Conservation (phyloP, 2,888 invertebrate species). For the Halictus ligatus region DNA sequence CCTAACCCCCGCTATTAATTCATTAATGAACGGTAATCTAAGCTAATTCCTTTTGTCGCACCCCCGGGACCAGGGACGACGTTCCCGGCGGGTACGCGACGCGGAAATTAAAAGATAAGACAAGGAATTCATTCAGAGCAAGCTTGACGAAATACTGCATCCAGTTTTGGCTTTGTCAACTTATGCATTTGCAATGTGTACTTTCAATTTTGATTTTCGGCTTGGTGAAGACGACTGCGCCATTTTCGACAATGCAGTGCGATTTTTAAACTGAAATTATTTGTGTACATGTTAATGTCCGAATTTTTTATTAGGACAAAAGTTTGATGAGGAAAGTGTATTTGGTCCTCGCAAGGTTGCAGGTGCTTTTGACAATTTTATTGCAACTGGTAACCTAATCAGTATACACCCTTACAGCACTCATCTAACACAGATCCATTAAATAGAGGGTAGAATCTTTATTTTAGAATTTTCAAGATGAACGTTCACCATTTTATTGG, state of each 20-base stretch:
- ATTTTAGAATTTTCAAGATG: too few species aligned
- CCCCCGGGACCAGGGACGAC: background rate
- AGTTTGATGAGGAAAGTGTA: background rate
- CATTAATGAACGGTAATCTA: constrained; percentile 62
- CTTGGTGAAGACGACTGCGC: too few species aligned
- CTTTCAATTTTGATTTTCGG: background rate
- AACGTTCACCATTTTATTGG: too few species aligned
- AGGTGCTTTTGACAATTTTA: background rate
- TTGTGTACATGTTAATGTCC: too few species aligned
- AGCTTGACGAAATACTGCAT: background rate
- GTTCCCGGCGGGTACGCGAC: background rate
- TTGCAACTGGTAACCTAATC: too few species aligned
- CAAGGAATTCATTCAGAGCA: background rate
- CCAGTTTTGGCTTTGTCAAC: background rate
- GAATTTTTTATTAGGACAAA: too few species aligned
- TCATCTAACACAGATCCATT: too few species aligned
- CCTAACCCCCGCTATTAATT: constrained; percentile 44
- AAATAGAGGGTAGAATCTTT: too few species aligned
- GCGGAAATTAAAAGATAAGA: background rate
- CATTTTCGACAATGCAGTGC: too few species aligned
- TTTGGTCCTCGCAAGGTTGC: background rate
- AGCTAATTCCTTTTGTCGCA: constrained; percentile 8
- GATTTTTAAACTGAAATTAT: too few species aligned
- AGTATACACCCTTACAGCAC: too few species aligned
- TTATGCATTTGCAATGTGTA: background rate